Evolutionary conservation across 2,113 vertebrate genomes (phyloP).

Genomic region (Varanus komodoensis): DNA sequence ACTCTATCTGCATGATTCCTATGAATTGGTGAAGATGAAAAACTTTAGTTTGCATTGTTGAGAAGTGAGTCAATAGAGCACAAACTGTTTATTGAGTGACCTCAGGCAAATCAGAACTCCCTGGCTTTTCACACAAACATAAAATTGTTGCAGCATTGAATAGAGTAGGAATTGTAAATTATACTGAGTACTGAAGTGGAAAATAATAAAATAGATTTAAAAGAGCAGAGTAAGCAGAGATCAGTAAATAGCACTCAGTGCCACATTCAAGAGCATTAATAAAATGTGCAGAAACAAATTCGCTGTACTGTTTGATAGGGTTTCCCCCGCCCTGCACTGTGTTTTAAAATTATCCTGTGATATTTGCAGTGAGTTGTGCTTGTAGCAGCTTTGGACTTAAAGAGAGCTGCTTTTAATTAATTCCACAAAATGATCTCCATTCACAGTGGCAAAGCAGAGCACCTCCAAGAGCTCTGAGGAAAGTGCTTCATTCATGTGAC

Average conservation of each 20-base stretch:
- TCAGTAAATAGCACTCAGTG: neutral
- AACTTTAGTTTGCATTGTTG: neutral
- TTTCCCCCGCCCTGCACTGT: neutral
- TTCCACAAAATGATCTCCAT: neutral
- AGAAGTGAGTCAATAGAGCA: neutral
- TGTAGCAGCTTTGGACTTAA: neutral
- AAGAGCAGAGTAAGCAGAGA: neutral
- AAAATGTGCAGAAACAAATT: neutral
- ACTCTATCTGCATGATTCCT: constrained; percentile 26
- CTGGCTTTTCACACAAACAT: neutral
- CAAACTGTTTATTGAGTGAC: neutral
- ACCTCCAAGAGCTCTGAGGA: constrained; percentile 52
- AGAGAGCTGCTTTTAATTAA: neutral
- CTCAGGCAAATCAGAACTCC: neutral
- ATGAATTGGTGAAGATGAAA: neutral
- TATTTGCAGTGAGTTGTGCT: neutral
- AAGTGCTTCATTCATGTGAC: constrained; percentile 22
- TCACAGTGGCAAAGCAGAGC: neutral
- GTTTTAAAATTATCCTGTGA: neutral
- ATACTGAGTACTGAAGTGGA: neutral
- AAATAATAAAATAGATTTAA: neutral
- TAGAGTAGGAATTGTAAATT: neutral
- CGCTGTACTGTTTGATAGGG: neutral
- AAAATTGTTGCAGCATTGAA: neutral
- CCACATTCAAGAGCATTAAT: constrained; percentile 10